A percentile compares a stretch with the other conserved stretches of the same genome.
phyloP scores from a whole-genome alignment of 2,888 invertebrate species.

The Acronicta leporina region DNA sequence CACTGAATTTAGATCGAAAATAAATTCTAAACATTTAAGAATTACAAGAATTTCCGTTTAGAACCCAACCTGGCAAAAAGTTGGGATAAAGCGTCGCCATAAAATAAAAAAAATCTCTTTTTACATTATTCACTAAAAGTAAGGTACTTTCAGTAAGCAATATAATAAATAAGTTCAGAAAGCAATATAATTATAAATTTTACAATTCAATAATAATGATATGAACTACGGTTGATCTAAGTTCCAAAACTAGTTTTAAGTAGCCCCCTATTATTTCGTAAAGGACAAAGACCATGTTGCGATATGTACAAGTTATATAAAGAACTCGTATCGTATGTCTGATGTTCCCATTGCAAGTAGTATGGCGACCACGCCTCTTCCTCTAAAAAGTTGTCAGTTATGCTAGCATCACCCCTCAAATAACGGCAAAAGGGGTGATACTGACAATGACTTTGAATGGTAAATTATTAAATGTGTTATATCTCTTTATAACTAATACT shows the following conservation, averaged over 20 bases:
- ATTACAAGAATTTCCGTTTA: no score
- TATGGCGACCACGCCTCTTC: constrained; percentile 85
- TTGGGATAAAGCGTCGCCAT: no score
- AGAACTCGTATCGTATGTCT: constrained; percentile 71
- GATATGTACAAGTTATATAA: constrained; percentile 57
- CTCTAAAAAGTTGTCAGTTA: constrained; percentile 80
- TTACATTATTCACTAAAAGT: no score
- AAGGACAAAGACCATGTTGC: constrained; percentile 1
- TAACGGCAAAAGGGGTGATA: constrained; percentile 59
- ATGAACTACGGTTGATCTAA: no score
- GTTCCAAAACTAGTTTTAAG: constrained; percentile 19
- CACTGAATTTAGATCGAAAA: no score
- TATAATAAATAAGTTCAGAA: no score
- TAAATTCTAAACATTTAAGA: no score
- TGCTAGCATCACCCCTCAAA: constrained; percentile 66
- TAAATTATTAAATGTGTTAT: constrained; percentile 15
- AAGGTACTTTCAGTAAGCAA: no score
- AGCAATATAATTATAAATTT: no score
- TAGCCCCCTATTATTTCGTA: constrained; percentile 2
- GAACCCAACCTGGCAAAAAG: no score
- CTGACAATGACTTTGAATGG: constrained; percentile 41
- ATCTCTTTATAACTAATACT: constrained; percentile 17
- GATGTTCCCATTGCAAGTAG: constrained; percentile 78
- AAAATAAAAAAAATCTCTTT: no score
- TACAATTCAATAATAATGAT: no score